phyloP scores from a whole-genome alignment of 1,140 invertebrate species.

The Drosophila insularis region DNA sequence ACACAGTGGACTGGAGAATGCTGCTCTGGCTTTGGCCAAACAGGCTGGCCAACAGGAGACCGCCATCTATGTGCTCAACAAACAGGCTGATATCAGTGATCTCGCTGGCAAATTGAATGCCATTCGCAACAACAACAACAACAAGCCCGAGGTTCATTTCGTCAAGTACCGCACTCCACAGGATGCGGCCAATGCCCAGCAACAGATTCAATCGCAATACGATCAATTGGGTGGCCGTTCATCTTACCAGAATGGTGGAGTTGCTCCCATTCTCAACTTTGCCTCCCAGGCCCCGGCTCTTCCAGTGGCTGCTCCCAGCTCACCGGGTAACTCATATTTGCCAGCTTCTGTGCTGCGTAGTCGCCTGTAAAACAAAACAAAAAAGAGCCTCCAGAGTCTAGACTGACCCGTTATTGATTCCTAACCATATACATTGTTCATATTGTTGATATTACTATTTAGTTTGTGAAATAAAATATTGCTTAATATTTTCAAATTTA shows the following conservation, averaged over 20 bases:
- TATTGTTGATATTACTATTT: conserved; percentile 33
- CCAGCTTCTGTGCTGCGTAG: conserved; percentile 59
- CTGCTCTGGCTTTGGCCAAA: conserved; percentile 66
- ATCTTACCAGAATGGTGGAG: conserved; percentile 62
- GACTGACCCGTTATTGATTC: conserved; percentile 57
- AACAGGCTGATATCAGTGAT: conserved; percentile 73
- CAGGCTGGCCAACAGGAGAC: conserved; percentile 72
- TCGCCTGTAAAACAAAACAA: conserved; percentile 43
- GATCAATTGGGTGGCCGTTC: conserved; percentile 69
- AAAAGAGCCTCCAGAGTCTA: conserved; percentile 1
- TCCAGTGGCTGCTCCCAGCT: conserved; percentile 31
- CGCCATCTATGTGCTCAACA: conserved; percentile 77
- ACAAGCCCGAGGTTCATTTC: conserved; percentile 78
- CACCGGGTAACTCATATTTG: conserved; percentile 47
- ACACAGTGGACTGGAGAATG: conserved; percentile 68
- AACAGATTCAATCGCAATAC: conserved; percentile 71
- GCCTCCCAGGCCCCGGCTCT: conserved; percentile 59
- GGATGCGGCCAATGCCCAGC: conserved; percentile 71
- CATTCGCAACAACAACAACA: conserved; percentile 60
- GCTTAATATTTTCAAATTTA: conserved; percentile 37
- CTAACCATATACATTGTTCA: conserved; percentile 36
- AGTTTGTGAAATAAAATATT: conserved; percentile 24
- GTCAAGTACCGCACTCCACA: conserved; percentile 77
- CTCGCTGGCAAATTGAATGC: conserved; percentile 66
- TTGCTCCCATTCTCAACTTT: conserved; percentile 74